Evolutionary conservation across 2,888 invertebrate species (phyloP).

Genomic region (Argyresthia albistria): DNA sequence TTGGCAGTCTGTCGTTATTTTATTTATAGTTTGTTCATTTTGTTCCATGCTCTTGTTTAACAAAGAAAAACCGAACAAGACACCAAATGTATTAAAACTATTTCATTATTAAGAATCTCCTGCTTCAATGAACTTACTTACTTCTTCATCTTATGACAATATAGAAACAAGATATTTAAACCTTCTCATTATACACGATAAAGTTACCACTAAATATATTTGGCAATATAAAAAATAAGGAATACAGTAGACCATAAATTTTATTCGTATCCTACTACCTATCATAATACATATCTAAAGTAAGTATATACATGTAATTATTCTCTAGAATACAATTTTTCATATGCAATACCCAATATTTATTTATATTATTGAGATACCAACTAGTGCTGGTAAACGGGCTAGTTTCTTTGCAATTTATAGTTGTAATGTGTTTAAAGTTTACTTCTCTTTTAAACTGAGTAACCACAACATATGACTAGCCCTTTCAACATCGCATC

Average conservation of each 20-base stretch:
- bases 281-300: conserved; percentile 17
- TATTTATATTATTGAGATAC: no score
- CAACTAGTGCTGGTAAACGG: no score
- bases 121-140: neutral
- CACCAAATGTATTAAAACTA: no score
- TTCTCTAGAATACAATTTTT: conserved; percentile 39
- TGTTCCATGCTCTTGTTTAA: neutral
- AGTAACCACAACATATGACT: no score
- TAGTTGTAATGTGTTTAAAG: no score
- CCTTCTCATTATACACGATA: conserved; percentile 41
- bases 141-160: neutral
- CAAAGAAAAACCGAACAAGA: neutral
- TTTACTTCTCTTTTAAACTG: no score
- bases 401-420: no score
- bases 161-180: neutral
- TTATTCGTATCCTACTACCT: conserved; percentile 31
- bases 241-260: conserved; percentile 61
- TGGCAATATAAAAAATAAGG: conserved; percentile 71
- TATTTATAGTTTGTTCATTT: neutral
- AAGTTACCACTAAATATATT: conserved; percentile 64
- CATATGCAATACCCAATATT: conserved; percentile 21
- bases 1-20: neutral
- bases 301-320: conserved; percentile 11
- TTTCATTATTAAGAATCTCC: neutral
- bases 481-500: no score